These are phyloP conservation scores for Fringilla coelebs DNA, from an alignment of 2,797 vertebrate genomes.

Conservation along the genomic window DNA sequence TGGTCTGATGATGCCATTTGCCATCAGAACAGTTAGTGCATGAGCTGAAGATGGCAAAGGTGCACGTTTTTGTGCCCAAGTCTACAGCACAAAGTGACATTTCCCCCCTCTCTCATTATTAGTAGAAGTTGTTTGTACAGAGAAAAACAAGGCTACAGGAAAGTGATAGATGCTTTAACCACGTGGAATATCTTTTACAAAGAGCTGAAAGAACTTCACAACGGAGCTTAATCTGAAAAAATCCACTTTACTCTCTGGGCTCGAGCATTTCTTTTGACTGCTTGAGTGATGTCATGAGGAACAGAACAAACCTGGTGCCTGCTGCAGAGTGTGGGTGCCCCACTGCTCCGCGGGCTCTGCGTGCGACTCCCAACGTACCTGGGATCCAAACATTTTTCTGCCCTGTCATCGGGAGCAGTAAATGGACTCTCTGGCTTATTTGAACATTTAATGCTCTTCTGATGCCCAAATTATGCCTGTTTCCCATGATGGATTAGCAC, in stretches of 20 bases:
- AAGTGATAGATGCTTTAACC: not conserved
- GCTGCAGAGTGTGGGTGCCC: not conserved
- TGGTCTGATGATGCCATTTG: not conserved
- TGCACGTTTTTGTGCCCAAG: not conserved
- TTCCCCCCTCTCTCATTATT: accelerated
- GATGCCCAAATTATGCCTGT: slow-evolving; percentile 43
- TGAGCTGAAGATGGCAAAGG: not conserved
- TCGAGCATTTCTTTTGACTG: not conserved
- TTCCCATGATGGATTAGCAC: slow-evolving; percentile 33
- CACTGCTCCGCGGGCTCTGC: not conserved
- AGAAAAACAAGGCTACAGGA: not conserved
- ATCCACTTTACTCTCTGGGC: not conserved
- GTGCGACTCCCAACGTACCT: not conserved
- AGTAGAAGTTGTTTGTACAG: not conserved
- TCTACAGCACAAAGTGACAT: not conserved
- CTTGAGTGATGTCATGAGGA: accelerated
- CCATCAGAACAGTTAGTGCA: not conserved
- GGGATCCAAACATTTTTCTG: slow-evolving; percentile 9
- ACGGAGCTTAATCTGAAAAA: not conserved
- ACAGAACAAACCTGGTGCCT: not conserved
- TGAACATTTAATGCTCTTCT: slow-evolving; percentile 50
- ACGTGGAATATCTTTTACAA: not conserved
- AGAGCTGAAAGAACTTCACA: not conserved
- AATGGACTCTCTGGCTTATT: slow-evolving; percentile 51
- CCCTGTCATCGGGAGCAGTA: slow-evolving; percentile 1